These are phyloP conservation scores for Bombus superbus DNA, from an alignment of 1,140 invertebrate genomes.

Conservation along the genomic window DNA sequence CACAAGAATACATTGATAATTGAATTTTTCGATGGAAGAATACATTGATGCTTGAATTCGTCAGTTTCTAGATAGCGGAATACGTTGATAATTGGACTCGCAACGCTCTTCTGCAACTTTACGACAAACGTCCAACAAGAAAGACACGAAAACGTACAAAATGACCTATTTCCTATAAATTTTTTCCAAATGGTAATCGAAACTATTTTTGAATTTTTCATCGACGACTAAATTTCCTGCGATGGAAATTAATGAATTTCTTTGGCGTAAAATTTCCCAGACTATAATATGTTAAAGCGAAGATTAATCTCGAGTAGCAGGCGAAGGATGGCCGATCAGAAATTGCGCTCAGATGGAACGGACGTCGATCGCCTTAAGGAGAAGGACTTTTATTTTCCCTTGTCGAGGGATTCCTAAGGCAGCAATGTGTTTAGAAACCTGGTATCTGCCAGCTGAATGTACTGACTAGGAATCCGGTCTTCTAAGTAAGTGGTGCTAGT, in stretches of 20 bases:
- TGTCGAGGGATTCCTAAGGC: constrained; percentile 52
- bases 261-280: not conserved
- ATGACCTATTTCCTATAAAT: not conserved
- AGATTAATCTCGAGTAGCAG: not conserved
- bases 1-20: not conserved
- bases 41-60: not conserved
- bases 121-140: too few relatives aligned
- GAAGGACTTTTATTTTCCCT: constrained; percentile 59
- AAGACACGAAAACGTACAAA: not conserved
- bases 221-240: not conserved
- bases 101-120: too few relatives aligned
- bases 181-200: not conserved
- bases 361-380: constrained; percentile 53
- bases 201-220: not conserved
- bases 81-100: too few relatives aligned
- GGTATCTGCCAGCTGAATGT: constrained; percentile 41
- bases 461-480: constrained; percentile 66
- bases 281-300: not conserved
- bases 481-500: constrained; percentile 47
- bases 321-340: constrained; percentile 13
- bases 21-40: not conserved
- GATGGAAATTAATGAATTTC: not conserved
- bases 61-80: not conserved
- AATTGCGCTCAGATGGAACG: constrained; percentile 50
- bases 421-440: constrained; percentile 58